phyloP scores from a whole-genome alignment of 1,140 invertebrate genomes.

The Drosophila pectinifera region DNA sequence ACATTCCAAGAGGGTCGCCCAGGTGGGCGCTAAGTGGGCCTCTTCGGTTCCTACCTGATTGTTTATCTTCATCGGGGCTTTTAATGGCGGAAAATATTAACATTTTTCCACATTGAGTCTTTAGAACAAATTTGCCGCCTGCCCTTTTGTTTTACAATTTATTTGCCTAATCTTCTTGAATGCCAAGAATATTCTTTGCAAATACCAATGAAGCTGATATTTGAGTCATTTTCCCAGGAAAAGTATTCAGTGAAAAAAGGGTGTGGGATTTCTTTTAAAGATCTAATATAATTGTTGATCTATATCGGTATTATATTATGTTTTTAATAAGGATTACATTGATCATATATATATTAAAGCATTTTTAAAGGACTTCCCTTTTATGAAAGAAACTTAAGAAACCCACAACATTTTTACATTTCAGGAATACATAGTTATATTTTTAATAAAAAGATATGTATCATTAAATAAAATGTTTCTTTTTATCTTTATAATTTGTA shows the following conservation, averaged over 20 bases:
- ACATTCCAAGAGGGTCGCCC: conserved; percentile 40
- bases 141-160: conserved; percentile 5
- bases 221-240: too few species aligned
- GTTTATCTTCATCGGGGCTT: conserved; percentile 9
- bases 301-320: too few species aligned
- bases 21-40: conserved; percentile 25
- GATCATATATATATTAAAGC: not conserved
- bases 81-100: conserved; percentile 18
- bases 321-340: not conserved
- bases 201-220: not conserved
- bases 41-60: conserved; percentile 10
- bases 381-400: not conserved
- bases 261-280: too few species aligned
- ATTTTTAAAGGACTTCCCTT: not conserved
- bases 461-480: not conserved
- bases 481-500: too few species aligned
- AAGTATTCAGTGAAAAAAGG: too few species aligned
- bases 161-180: conserved; percentile 3
- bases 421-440: too few species aligned
- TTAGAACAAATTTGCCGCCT: not conserved
- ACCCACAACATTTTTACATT: not conserved
- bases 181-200: not conserved
- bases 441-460: not conserved
- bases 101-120: conserved; percentile 23
- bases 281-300: not conserved